Percentiles rank a stretch among this genome's conserved stretches.
Conservation (phyloP, 2,113 vertebrate species). For the Hippocampus mohnikei region DNA sequence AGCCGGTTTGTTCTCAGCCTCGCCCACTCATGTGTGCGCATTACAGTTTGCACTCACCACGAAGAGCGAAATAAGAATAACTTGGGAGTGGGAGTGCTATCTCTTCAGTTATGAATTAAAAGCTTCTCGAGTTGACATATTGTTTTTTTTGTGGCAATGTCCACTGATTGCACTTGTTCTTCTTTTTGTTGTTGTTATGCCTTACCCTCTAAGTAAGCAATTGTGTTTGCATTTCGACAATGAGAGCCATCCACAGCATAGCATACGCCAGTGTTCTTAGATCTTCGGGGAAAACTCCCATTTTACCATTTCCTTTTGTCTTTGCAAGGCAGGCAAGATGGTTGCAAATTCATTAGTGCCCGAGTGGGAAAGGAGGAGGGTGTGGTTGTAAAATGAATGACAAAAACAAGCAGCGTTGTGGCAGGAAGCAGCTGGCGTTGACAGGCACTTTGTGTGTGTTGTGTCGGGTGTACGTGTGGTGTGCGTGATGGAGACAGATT, state of each 20-base stretch:
- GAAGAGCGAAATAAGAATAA: constrained; percentile 47
- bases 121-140: background rate
- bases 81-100: constrained; percentile 43
- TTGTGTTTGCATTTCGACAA: constrained; percentile 15
- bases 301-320: background rate
- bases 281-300: background rate
- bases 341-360: constrained; percentile 24
- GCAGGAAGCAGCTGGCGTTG: constrained; percentile 70
- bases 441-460: constrained; percentile 36
- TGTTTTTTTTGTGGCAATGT: background rate
- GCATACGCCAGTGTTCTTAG: constrained; percentile 6
- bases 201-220: background rate
- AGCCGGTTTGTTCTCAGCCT: constrained; percentile 32
- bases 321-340: constrained; percentile 15
- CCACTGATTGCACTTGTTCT: background rate
- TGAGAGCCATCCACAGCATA: constrained; percentile 3
- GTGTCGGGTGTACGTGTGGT: constrained; percentile 2
- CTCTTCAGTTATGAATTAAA: constrained; percentile 22
- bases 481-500: constrained; percentile 68
- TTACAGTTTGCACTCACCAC: constrained; percentile 35
- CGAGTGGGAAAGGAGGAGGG: constrained; percentile 11
- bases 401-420: constrained; percentile 59
- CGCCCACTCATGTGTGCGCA: constrained; percentile 33
- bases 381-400: constrained; percentile 50
- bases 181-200: constrained; percentile 6